A percentile compares a stretch with the other conserved stretches of the same genome.
phyloP scores from a whole-genome alignment of 1,140 invertebrate genomes.

The Tribolium madens region DNA sequence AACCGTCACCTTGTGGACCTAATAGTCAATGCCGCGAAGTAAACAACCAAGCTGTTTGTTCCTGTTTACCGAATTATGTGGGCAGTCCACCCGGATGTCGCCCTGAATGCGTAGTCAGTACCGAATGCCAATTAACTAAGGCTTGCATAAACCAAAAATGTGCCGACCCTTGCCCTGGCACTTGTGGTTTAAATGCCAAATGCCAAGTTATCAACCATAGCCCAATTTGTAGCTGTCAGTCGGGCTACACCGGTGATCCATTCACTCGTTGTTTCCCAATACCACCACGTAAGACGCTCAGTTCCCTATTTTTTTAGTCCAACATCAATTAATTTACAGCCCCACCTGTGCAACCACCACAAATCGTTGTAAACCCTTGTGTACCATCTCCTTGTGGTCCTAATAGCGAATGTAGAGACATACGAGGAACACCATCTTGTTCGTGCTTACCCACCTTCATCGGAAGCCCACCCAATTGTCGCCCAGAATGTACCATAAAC shows the following conservation, averaged over 20 bases:
- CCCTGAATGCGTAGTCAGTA: conserved; percentile 76
- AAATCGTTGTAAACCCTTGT: conserved; percentile 73
- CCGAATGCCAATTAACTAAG: conserved; percentile 73
- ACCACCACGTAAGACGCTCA: conserved; percentile 18
- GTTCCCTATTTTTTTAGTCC: not conserved
- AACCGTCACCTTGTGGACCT: conserved; percentile 70
- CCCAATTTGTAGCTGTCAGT: conserved; percentile 71
- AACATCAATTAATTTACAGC: conserved; percentile 16
- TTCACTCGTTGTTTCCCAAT: conserved; percentile 64
- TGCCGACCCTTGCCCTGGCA: conserved; percentile 74
- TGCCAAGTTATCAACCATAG: conserved; percentile 73
- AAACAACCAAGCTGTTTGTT: conserved; percentile 71
- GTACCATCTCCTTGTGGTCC: conserved; percentile 84
- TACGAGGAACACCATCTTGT: conserved; percentile 74
- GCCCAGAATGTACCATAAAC: conserved; percentile 75
- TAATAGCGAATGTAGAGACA: conserved; percentile 80
- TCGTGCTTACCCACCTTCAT: conserved; percentile 76
- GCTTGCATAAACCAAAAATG: conserved; percentile 77
- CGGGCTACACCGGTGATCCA: conserved; percentile 72
- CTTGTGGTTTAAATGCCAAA: conserved; percentile 71
- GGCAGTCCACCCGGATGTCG: conserved; percentile 75
- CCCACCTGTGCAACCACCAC: conserved; percentile 52
- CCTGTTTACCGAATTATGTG: conserved; percentile 73
- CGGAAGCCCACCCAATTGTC: conserved; percentile 78
- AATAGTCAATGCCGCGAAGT: conserved; percentile 70